Base-by-base conservation (phyloP, 1,140 invertebrate genomes). In the Bombus breviceps region DNA sequence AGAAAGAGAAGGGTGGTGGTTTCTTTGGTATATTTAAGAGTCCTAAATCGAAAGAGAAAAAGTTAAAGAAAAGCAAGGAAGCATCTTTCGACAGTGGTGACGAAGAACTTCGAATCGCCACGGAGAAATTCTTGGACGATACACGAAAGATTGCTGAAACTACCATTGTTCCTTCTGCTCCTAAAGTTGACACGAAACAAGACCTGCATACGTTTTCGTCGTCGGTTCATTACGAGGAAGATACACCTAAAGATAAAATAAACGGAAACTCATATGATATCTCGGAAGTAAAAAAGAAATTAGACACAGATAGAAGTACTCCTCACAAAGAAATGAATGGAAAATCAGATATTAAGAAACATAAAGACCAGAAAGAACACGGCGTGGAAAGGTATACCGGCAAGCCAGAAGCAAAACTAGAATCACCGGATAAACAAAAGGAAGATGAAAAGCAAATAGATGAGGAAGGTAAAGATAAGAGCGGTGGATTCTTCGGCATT, bases 401-500 rank as follows among this genome's bases (percentile, higher is more conserved):
- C 0, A 5, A 47, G 32, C 10, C 59, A 62, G 59, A 62, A 4
- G 59, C 28, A 86, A 83, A n/a, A 34, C 18, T 80, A 3, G 80
- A 83, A 2, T 79, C 43, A 1, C 4, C 69, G 6, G 83, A 88
- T 34, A 89, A 84, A 32, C 13, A 28, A 4, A 6, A 2, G 0
- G 88, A 83, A 4, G 25, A 22, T 2, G 47, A 86, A 5, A 82
- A 78, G 41, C 87, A 82, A 8, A 6, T 34, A 0, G 12, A 12
- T 1, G 89, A 88, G 1, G 90, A 88, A 5, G 57, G 13, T 0
- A 92, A 92, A 39, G 93, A 93, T 15, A 94, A 93, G 69, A 90
- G 88, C 53, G 83, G 88, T 0, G 92, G 93, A 18, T 92, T 95
- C 47, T 94, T 95, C 53, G 88, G 92, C 8, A 94, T 93, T 73